Evolutionary conservation across 2,113 vertebrate genomes (phyloP).

Genomic region (Sander vitreus): DNA sequence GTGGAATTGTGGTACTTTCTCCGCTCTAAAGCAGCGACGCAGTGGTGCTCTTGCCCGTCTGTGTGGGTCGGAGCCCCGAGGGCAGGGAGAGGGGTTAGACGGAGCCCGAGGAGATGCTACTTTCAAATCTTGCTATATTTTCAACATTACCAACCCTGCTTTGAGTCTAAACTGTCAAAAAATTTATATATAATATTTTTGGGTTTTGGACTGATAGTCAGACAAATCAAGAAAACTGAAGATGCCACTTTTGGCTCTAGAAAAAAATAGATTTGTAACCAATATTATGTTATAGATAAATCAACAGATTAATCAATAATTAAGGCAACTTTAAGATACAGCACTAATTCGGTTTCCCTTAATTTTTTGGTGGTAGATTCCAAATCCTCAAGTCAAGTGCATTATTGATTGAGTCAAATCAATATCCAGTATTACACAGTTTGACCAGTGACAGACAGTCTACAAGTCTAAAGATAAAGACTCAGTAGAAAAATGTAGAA

Average conservation of each 20-base stretch:
- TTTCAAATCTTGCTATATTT: no score
- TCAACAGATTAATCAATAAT: background rate
- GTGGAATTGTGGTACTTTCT: no score
- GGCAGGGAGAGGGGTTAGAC: no score
- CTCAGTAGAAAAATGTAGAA: background rate
- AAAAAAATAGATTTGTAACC: background rate
- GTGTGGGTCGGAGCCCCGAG: no score
- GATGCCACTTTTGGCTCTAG: background rate
- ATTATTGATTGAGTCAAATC: background rate
- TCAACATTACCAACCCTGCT: no score
- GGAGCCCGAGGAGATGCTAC: no score
- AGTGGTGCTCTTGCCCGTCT: no score
- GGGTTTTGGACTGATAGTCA: background rate
- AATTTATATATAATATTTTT: background rate
- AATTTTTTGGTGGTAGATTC: background rate
- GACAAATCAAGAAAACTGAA: background rate
- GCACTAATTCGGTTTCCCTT: background rate
- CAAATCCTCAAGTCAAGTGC: constrained; percentile 8
- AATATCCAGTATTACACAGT: background rate
- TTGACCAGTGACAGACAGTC: background rate
- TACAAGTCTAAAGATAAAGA: background rate
- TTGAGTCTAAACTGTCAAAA: background rate
- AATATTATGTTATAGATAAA: background rate
- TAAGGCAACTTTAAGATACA: background rate
- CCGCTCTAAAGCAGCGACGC: no score